Conservation (phyloP, 2,113 vertebrate genomes). For the Pica pica region DNA sequence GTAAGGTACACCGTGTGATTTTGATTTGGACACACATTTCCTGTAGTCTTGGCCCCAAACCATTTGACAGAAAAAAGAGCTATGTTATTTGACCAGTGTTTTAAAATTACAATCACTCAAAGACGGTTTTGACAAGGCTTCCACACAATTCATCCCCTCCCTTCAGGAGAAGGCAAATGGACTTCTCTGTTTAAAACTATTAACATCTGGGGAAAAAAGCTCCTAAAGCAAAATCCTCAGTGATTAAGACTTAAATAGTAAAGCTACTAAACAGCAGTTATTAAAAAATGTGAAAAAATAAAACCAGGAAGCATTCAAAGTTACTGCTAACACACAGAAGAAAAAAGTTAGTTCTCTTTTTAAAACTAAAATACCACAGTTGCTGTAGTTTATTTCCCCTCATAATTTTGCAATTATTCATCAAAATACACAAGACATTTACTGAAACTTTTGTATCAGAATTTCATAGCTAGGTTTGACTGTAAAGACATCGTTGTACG, state of each 20-base stretch:
- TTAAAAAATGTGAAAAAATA: conserved; percentile 19
- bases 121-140: not conserved
- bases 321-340: conserved; percentile 6
- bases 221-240: not conserved
- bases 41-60: not conserved
- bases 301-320: conserved; percentile 25
- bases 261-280: conserved; percentile 27
- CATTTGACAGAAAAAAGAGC: not conserved
- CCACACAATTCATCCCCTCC: not conserved
- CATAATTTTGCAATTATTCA: conserved; percentile 45
- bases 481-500: conserved; percentile 12
- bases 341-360: not conserved
- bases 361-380: not conserved
- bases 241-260: not conserved
- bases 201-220: not conserved
- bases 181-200: not conserved
- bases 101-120: not conserved
- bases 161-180: not conserved
- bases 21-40: not conserved
- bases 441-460: conserved; percentile 14
- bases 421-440: conserved; percentile 32
- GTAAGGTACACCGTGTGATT: not conserved
- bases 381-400: not conserved
- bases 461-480: conserved; percentile 26
- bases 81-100: not conserved